Base-by-base conservation (phyloP, 2,888 invertebrate species). In the Yponomeuta malinellus region DNA sequence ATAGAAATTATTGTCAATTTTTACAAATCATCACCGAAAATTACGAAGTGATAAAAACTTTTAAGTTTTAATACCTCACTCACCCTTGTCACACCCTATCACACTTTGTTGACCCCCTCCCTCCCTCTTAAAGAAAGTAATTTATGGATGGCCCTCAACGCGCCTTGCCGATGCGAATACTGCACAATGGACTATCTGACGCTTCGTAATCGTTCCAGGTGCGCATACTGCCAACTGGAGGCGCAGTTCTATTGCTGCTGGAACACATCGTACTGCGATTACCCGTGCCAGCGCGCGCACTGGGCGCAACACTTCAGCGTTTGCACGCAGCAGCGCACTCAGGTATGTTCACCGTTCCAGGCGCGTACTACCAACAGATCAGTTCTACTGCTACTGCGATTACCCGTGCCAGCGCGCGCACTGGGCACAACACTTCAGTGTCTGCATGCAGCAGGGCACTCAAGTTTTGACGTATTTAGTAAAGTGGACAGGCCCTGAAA, bases 161-260 rank as follows among this genome's bases (percentile, higher is more conserved):
- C 43, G 43, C 43, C 8, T 43, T 5, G 9, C 6, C 6, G 15
- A 59, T 59, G 52, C 52, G 5, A 59, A 59, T 59, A 15, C 15
- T 59, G 8, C 43, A 6, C 8, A 43, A 1, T 43, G 43, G 52
- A 15, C 52, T 15, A 59, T 15, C 52, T 59, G 43, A 43, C 43
- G 43, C 43, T 43, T 15, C 15, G 15, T 15, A 1, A 59, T 59
- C 71, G 76, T 77, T 37, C n/a, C 75, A 94, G 94, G 94, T 98
- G 98, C 85, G 95, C 96, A 0, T 94, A 95, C 81, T 98, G 98
- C 87, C 94, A 94, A 64, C 96, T 96, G 76, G 98, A 98, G 86
- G 97, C 98, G 0, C 95, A 96, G 77, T 97, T 97, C 85, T 97
- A 98, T 86, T 98, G 98, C 81, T 98, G 98, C 82, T 98, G 98